Base-by-base conservation (phyloP, 2,888 invertebrate species). In the Odontomyia ornata region DNA sequence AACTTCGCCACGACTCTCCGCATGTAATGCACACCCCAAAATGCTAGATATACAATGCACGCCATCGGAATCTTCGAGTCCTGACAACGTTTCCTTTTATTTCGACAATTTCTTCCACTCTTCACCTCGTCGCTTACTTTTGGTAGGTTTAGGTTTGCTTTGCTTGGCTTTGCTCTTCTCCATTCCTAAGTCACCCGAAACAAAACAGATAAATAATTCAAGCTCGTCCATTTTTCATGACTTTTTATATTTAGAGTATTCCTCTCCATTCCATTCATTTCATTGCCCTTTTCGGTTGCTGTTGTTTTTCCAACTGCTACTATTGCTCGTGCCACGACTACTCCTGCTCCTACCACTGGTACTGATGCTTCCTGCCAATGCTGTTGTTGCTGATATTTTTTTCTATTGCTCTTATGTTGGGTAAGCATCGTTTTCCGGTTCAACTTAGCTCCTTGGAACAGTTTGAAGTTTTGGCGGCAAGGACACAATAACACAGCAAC, bases 101-200 rank as follows among this genome's bases (percentile, higher is more conserved):
- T 73, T 73, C 57, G 36, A 73, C 73, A 73, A 73, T 60, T 73
- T 36, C 36, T 60, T 73, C 60, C 23, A 7, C 73, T 27, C 52
- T 21, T 47, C 71, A 23, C 64, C 64, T 64, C 28, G 36, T 36
- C 36, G 36, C 3, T 3, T 9, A 36, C 36, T 25, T 13, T 28
- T 15, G 64, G 64, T 46, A 46, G 25, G 69, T 47, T 69, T 23
- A 25, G 69, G n/a, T 46, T 36, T 57, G 73, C 36, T 60, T 30
- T 57, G 57, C 25, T 69, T 69, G 18, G 47, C 69, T 56, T 72
- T 72, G 57, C 73, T 73, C 65, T 73, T 73, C 67, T 72, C 76
- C 76, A 76, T 65, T 76, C 76, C 78, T 72, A 78, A 76, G 78
- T 76, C 78, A 76, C 76, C 78, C 78, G 78, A 78, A 78, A 78